phyloP scores from a whole-genome alignment of 2,797 vertebrate genomes.

The Dicrostonyx torquatus region DNA sequence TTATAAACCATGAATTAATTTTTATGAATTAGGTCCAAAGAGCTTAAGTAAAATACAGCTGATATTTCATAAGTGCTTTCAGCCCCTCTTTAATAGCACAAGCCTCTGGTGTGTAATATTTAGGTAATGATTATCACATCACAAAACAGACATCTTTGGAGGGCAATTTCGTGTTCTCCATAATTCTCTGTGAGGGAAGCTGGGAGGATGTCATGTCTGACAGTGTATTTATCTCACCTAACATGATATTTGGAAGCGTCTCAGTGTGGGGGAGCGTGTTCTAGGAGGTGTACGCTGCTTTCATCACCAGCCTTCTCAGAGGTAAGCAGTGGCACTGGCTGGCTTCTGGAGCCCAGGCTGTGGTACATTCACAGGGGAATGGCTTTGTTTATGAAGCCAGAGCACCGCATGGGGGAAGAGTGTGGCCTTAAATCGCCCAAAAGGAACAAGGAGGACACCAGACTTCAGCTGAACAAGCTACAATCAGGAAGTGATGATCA shows the following conservation, averaged over 20 bases:
- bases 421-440: not conserved
- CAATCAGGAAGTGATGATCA: not conserved
- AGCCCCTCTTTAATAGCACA: constrained; percentile 81
- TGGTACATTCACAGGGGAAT: not conserved
- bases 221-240: constrained; percentile 77
- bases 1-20: constrained; percentile 81
- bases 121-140: constrained; percentile 86
- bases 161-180: constrained; percentile 83
- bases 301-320: not conserved
- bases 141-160: constrained; percentile 86
- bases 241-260: constrained; percentile 63
- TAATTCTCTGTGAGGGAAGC: constrained; percentile 80
- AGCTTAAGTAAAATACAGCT: constrained; percentile 84
- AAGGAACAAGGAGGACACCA: not conserved
- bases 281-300: not conserved
- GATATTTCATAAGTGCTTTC: constrained; percentile 84
- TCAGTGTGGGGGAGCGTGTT: constrained; percentile 6
- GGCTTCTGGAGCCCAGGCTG: not conserved
- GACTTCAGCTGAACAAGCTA: not conserved
- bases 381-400: not conserved
- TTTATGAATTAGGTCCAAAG: constrained; percentile 85
- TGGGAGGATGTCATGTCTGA: constrained; percentile 76
- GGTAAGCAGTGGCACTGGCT: not conserved
- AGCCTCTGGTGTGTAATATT: constrained; percentile 87
- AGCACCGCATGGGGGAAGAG: not conserved